A percentile compares a stretch with the other conserved stretches of the same genome.
These are phyloP conservation scores for Atopsyche davidsoni DNA, from an alignment of 1,140 invertebrate species.

Conservation along the genomic window DNA sequence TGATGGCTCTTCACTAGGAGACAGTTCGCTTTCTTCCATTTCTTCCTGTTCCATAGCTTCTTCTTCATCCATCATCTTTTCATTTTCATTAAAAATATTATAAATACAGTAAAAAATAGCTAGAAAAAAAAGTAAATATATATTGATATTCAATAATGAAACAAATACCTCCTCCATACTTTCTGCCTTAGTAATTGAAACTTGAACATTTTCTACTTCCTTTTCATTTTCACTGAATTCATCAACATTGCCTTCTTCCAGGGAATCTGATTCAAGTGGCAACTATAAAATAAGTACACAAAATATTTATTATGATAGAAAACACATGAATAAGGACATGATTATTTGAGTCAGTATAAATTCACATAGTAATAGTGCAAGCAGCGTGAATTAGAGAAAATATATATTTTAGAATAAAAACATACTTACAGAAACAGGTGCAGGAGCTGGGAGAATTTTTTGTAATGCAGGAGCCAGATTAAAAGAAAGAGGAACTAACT, in stretches of 20 bases:
- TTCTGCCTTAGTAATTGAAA: constrained; percentile 9
- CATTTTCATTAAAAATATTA: background rate
- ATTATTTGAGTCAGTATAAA: too few species aligned
- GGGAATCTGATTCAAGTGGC: too few species aligned
- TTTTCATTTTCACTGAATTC: background rate
- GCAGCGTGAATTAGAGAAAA: too few species aligned
- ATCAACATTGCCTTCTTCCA: background rate
- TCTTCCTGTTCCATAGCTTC: constrained; percentile 13
- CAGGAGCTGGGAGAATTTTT: constrained; percentile 13
- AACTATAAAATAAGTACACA: too few species aligned
- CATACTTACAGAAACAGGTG: constrained; percentile 11
- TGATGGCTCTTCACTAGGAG: background rate
- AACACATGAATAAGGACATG: too few species aligned
- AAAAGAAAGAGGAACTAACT: constrained; percentile 33
- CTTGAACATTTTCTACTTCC: constrained; percentile 6
- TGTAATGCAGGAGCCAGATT: constrained; percentile 19
- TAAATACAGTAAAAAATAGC: background rate
- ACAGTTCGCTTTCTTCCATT: background rate
- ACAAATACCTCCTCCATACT: constrained; percentile 17
- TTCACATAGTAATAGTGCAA: too few species aligned
- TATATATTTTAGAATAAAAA: too few species aligned
- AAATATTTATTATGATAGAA: too few species aligned
- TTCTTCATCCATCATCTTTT: constrained; percentile 14
- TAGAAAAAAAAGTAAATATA: background rate
- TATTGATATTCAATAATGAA: background rate